Evolutionary conservation across 2,113 vertebrate genomes (phyloP).

Genomic region (Eurystomus gularis): DNA sequence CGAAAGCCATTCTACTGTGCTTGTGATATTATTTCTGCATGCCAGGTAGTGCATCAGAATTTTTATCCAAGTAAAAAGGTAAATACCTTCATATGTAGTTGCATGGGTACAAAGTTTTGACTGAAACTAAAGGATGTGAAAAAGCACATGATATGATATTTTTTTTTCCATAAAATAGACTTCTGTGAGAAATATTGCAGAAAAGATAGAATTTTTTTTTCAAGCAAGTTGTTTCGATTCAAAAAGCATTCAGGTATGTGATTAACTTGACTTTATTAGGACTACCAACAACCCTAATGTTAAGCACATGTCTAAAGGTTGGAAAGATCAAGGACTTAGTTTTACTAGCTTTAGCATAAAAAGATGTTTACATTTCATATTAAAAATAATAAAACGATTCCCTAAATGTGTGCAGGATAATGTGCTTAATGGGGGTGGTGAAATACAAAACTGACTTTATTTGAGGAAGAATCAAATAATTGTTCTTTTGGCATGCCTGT

Average conservation of each 20-base stretch:
- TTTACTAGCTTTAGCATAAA: slow-evolving; percentile 5
- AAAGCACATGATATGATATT: not conserved
- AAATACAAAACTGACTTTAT: slow-evolving; percentile 38
- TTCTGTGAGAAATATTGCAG: not conserved
- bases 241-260: not conserved
- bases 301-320: not conserved
- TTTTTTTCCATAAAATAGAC: not conserved
- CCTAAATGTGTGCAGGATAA: not conserved
- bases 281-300: not conserved
- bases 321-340: not conserved
- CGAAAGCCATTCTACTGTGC: not conserved
- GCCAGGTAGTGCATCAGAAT: slow-evolving; percentile 19
- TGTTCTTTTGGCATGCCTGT: not conserved
- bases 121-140: not conserved
- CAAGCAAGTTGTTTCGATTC: not conserved
- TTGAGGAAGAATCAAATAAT: not conserved
- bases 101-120: not conserved
- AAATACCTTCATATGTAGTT: slow-evolving; percentile 1
- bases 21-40: slow-evolving; percentile 1
- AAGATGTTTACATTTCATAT: slow-evolving; percentile 23
- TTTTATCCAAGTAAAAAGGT: not conserved
- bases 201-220: not conserved
- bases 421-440: not conserved
- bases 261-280: not conserved
- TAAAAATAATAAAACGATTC: not conserved